phyloP scores from a whole-genome alignment of 1,140 invertebrate species.

The Solen grandis region DNA sequence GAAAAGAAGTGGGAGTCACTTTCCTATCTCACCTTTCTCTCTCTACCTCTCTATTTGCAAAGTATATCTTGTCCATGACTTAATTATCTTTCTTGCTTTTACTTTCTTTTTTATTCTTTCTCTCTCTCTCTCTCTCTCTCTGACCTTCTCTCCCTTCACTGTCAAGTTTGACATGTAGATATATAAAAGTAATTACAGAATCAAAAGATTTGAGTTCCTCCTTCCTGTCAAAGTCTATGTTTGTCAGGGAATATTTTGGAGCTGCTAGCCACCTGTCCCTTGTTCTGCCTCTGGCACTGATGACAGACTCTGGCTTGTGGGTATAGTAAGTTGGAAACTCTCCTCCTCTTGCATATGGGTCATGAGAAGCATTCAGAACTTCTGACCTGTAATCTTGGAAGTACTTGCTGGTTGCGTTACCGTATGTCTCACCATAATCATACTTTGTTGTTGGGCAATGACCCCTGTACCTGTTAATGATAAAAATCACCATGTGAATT shows the following conservation, averaged over 20 bases:
- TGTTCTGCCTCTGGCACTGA: conserved; percentile 74
- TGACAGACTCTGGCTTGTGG: conserved; percentile 78
- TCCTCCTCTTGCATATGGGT: conserved; percentile 76
- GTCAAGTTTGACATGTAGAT: too few species aligned
- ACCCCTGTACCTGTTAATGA: conserved; percentile 76
- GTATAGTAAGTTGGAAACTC: conserved; percentile 80
- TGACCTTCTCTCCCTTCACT: too few species aligned
- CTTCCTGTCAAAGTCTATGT: conserved; percentile 79
- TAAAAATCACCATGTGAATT: background rate
- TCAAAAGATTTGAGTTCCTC: conserved; percentile 76
- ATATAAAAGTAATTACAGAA: conserved; percentile 61
- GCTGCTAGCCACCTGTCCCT: conserved; percentile 75
- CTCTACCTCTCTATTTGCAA: too few species aligned
- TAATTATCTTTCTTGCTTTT: too few species aligned
- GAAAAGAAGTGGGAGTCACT: too few species aligned
- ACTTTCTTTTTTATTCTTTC: too few species aligned
- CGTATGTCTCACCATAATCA: conserved; percentile 82
- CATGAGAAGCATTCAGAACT: conserved; percentile 77
- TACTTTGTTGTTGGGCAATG: conserved; percentile 81
- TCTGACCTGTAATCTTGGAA: conserved; percentile 80
- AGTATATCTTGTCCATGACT: too few species aligned
- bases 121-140: too few species aligned
- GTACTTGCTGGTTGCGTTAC: conserved; percentile 80
- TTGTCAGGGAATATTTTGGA: conserved; percentile 78
- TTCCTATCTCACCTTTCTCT: too few species aligned